A percentile compares a stretch with the other conserved stretches of the same genome.
Conservation (phyloP, 2,113 vertebrate genomes). For the Ciconia maguari region DNA sequence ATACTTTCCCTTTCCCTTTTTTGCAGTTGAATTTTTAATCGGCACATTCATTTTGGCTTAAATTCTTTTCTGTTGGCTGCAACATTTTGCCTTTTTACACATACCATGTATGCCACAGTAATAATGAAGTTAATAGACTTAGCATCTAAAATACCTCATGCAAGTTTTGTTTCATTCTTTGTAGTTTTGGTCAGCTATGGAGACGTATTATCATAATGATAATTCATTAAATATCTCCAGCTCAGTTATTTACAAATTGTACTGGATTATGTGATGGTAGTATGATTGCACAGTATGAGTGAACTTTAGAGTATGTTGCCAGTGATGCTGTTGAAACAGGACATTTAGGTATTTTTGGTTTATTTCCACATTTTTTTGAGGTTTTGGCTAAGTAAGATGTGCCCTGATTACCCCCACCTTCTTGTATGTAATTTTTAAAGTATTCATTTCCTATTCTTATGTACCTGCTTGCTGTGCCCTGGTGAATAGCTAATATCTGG, state of each 20-base stretch:
- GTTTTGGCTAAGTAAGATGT: neutral
- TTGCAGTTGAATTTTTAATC: neutral
- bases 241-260: neutral
- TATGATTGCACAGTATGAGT: neutral
- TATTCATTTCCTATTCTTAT: neutral
- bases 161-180: neutral
- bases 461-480: neutral
- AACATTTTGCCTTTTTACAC: neutral
- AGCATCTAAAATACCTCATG: neutral
- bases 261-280: neutral
- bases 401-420: neutral
- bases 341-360: neutral
- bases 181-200: neutral
- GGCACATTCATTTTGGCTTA: neutral
- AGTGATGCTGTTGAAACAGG: neutral
- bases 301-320: neutral
- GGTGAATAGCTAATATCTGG: neutral
- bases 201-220: neutral
- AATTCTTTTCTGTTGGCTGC: neutral
- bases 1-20: neutral
- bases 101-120: fast-evolving
- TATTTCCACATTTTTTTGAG: neutral
- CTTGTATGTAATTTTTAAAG: neutral
- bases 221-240: neutral
- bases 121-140: neutral